Evolutionary conservation across 2,888 invertebrate species (phyloP).

Genomic region (Priocnemis perturbator): DNA sequence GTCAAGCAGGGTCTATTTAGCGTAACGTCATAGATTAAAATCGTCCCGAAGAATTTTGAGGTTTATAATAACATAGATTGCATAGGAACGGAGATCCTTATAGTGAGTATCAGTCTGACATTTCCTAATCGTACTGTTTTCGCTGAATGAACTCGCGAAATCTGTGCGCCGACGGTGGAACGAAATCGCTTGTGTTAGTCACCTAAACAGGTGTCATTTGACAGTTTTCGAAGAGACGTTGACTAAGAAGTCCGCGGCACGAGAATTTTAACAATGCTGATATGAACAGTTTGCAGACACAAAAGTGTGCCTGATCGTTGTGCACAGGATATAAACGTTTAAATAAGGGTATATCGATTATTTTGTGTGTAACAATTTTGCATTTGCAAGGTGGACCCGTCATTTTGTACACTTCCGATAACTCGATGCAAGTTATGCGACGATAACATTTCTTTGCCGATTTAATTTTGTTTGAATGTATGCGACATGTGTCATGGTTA

Average conservation of each 20-base stretch:
- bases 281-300: too few species aligned
- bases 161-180: slow-evolving; percentile 7
- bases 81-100: slow-evolving; percentile 23
- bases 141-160: background rate
- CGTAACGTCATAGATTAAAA: slow-evolving; percentile 40
- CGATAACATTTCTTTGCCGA: too few species aligned
- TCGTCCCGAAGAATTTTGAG: slow-evolving; percentile 38
- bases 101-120: slow-evolving; percentile 35
- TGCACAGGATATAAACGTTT: too few species aligned
- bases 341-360: too few species aligned
- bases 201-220: slow-evolving; percentile 46
- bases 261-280: too few species aligned
- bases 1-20: slow-evolving; percentile 18
- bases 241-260: background rate
- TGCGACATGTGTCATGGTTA: too few species aligned
- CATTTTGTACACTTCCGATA: too few species aligned
- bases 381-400: too few species aligned
- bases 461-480: too few species aligned
- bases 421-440: too few species aligned
- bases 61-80: slow-evolving; percentile 31
- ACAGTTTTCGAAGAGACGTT: slow-evolving; percentile 27
- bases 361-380: too few species aligned
- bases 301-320: too few species aligned
- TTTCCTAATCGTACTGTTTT: background rate
- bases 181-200: slow-evolving; percentile 3